Conservation (phyloP, 2,113 vertebrate genomes). For the Brachyistius frenatus region DNA sequence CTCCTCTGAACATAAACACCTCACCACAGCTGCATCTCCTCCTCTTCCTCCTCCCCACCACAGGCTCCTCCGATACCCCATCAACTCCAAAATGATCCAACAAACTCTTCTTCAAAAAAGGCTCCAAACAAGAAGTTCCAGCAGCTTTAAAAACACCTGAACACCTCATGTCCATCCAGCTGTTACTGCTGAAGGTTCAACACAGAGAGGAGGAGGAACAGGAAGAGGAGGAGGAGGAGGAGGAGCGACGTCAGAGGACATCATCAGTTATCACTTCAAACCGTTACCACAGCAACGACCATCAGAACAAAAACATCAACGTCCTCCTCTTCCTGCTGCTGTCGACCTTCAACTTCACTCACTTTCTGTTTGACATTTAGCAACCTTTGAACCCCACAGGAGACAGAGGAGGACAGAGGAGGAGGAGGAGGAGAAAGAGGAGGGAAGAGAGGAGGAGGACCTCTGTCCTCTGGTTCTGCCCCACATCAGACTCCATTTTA, state of each 20-base stretch:
- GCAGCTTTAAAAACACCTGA: conserved; percentile 15
- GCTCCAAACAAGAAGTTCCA: not conserved
- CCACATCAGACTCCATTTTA: too few species aligned
- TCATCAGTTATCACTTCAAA: too few species aligned
- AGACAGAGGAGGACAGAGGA: not conserved
- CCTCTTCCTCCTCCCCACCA: conserved; percentile 31
- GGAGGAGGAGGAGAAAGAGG: too few species aligned
- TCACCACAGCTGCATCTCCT: conserved; percentile 35
- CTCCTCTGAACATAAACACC: conserved; percentile 52
- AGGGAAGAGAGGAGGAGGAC: too few species aligned
- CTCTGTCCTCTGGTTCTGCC: too few species aligned
- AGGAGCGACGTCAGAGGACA: not conserved
- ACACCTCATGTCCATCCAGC: not conserved
- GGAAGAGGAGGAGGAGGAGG: conserved; percentile 5
- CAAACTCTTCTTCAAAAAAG: too few species aligned
- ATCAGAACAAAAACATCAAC: too few species aligned
- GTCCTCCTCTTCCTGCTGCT: not conserved
- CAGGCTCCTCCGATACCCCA: conserved; percentile 58
- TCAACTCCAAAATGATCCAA: not conserved
- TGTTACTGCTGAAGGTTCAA: not conserved
- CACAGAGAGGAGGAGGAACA: too few species aligned
- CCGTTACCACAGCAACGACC: too few species aligned
- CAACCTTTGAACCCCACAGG: conserved; percentile 14
- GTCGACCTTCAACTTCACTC: not conserved
- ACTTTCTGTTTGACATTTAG: not conserved